Evolutionary conservation across 2,797 vertebrate genomes (phyloP).

Genomic region (Yasuhikotakia modesta): DNA sequence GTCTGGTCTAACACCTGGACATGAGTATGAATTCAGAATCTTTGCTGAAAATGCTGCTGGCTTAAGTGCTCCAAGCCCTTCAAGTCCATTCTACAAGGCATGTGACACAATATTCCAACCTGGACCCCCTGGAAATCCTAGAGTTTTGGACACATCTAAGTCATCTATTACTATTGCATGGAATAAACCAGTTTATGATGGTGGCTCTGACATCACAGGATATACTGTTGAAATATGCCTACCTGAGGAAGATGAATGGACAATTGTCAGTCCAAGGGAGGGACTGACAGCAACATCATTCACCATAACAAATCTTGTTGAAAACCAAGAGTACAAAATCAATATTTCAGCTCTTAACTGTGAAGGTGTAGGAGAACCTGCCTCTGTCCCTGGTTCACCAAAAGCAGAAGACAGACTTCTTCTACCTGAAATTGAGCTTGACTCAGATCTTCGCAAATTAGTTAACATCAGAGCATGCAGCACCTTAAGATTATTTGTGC

Average conservation of each 20-base stretch:
- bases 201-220: constrained; percentile 96
- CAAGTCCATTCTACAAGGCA: constrained; percentile 94
- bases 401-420: constrained; percentile 94
- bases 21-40: constrained; percentile 96
- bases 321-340: constrained; percentile 98
- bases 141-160: constrained; percentile 92
- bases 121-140: constrained; percentile 94
- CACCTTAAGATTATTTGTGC: constrained; percentile 94
- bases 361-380: constrained; percentile 94
- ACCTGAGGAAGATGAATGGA: constrained; percentile 97
- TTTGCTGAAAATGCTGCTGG: constrained; percentile 98
- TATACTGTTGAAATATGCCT: constrained; percentile 95
- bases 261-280: constrained; percentile 87
- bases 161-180: constrained; percentile 95
- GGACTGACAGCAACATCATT: constrained; percentile 93
- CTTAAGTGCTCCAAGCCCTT: constrained; percentile 87
- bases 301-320: constrained; percentile 89
- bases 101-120: constrained; percentile 95
- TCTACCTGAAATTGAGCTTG: constrained; percentile 95
- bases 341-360: constrained; percentile 94
- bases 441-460: constrained; percentile 94
- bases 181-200: constrained; percentile 98
- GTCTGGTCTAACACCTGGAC: constrained; percentile 90
- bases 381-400: constrained; percentile 88
- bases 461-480: constrained; percentile 92